Percentiles rank a stretch among this genome's conserved stretches.
Conservation (phyloP, 2,888 invertebrate genomes). For the Anodontia alba region DNA sequence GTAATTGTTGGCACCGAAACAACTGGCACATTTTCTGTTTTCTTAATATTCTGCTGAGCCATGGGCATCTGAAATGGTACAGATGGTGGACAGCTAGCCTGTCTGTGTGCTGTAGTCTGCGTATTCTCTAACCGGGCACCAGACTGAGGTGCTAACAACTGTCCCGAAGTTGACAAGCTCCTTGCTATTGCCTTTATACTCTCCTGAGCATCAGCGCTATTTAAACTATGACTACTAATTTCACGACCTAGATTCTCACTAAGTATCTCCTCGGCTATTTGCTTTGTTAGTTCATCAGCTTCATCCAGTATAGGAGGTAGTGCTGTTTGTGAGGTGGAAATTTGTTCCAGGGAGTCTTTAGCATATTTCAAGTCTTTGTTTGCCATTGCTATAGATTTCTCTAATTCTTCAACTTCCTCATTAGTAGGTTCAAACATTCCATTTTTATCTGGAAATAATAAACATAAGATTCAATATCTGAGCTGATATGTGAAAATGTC, state of each 20-base stretch:
- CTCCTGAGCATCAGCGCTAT: constrained; percentile 62
- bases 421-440: constrained; percentile 89
- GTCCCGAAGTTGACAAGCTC: constrained; percentile 64
- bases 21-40: neutral
- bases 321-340: constrained; percentile 57
- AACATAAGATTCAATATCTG: neutral
- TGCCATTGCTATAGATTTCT: constrained; percentile 92
- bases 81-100: neutral
- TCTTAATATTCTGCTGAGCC: neutral
- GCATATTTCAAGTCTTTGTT: constrained; percentile 85
- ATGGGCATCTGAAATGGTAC: neutral
- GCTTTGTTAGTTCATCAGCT: constrained; percentile 74
- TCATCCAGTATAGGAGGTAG: constrained; percentile 55
- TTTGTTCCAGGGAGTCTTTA: constrained; percentile 77
- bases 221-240: constrained; percentile 33
- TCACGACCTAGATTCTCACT: constrained; percentile 49
- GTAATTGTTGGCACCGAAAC: neutral
- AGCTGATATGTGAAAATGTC: too few species aligned
- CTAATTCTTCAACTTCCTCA: constrained; percentile 95
- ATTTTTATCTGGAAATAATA: constrained; percentile 87
- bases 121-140: neutral
- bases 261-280: constrained; percentile 69
- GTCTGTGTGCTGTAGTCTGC: neutral
- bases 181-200: constrained; percentile 65
- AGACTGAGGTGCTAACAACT: constrained; percentile 49